These are phyloP conservation scores for Azorinus chamasolen DNA, from an alignment of 2,888 invertebrate species.

Conservation along the genomic window DNA sequence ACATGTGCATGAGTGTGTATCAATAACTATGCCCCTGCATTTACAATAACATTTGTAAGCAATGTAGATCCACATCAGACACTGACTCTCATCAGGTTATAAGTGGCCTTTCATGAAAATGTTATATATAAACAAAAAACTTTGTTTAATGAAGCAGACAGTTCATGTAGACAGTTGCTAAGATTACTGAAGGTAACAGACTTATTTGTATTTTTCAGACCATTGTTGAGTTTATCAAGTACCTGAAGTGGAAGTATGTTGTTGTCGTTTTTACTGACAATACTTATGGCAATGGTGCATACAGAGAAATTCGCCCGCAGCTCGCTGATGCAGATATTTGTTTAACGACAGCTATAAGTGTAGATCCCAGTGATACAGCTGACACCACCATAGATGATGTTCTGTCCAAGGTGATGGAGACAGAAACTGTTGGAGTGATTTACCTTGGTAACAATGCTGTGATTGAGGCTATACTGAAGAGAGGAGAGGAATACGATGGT, in stretches of 20 bases:
- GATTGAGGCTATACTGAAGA: conserved; percentile 64
- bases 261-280: conserved; percentile 85
- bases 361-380: conserved; percentile 59
- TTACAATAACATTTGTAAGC: no score
- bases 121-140: no score
- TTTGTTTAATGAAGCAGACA: no score
- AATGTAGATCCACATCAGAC: no score
- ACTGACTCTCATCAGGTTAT: no score
- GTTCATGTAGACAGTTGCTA: no score
- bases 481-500: conserved; percentile 52
- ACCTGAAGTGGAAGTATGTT: conserved; percentile 86
- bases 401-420: conserved; percentile 60
- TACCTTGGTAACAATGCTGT: conserved; percentile 71
- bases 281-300: conserved; percentile 72
- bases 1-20: no score
- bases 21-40: no score
- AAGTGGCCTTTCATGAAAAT: no score
- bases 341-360: conserved; percentile 73
- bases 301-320: conserved; percentile 68
- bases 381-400: conserved; percentile 56
- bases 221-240: conserved; percentile 82
- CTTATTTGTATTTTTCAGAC: conserved; percentile 72
- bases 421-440: conserved; percentile 74
- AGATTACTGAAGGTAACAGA: no score
- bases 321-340: conserved; percentile 75